Percentiles rank a stretch among this genome's conserved stretches.
Conservation (phyloP, 2,888 invertebrate species). For the Pteria penguin region DNA sequence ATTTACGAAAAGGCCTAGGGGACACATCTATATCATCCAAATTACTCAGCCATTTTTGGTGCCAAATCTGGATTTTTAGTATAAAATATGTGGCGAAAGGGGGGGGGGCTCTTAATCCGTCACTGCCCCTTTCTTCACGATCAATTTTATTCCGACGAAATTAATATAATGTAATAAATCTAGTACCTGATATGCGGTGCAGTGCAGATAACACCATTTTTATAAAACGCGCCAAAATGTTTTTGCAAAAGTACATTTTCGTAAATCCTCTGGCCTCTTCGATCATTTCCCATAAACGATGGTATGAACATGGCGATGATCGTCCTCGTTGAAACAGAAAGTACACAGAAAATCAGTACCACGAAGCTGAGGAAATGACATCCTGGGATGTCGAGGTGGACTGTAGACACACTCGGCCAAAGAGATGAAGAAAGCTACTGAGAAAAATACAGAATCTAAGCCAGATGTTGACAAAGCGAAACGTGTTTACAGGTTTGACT, state of each 20-base stretch:
- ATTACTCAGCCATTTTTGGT: too few relatives aligned
- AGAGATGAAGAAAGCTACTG: constrained; percentile 67
- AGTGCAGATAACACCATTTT: neutral
- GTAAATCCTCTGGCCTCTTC: too few relatives aligned
- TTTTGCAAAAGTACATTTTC: too few relatives aligned
- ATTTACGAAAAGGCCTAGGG: too few relatives aligned
- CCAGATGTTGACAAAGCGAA: constrained; percentile 74
- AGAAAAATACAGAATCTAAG: constrained; percentile 65
- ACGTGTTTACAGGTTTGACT: constrained; percentile 69
- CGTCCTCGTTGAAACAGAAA: constrained; percentile 6
- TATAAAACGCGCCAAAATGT: neutral
- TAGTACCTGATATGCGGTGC: neutral
- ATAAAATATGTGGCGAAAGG: too few relatives aligned
- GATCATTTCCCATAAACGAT: too few relatives aligned
- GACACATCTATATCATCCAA: too few relatives aligned
- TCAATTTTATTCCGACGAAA: too few relatives aligned
- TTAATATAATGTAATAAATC: too few relatives aligned
- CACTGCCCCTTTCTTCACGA: too few relatives aligned
- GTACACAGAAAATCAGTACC: neutral
- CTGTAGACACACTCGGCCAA: constrained; percentile 24
- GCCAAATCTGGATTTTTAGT: too few relatives aligned
- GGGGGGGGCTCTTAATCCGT: too few relatives aligned
- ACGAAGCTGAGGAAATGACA: constrained; percentile 17
- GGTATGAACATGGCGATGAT: neutral
- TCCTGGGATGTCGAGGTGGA: constrained; percentile 22